Evolutionary conservation across 2,797 vertebrate species (phyloP).

Genomic region (Pseudochromis fuscus): DNA sequence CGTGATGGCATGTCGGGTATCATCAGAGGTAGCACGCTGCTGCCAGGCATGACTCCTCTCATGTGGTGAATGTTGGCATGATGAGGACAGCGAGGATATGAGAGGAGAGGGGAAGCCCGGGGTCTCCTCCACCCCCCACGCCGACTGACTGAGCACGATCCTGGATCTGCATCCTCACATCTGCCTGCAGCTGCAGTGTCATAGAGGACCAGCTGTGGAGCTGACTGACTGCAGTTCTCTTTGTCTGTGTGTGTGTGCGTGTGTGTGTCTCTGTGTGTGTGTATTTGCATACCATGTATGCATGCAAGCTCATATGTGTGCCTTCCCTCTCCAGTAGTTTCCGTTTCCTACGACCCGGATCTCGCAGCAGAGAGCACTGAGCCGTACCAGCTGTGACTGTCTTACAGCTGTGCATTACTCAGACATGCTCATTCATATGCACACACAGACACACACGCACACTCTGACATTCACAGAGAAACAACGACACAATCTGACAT

Average conservation of each 20-base stretch:
- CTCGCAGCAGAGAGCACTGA: constrained; percentile 43
- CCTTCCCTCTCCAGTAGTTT: neutral
- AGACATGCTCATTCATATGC: constrained; percentile 22
- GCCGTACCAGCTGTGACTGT: constrained; percentile 45
- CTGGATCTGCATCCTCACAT: constrained; percentile 18
- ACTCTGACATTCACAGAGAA: neutral
- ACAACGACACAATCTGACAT: neutral
- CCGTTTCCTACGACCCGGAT: constrained; percentile 41
- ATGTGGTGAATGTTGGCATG: constrained; percentile 53
- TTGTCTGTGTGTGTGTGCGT: constrained; percentile 2
- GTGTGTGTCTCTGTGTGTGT: neutral
- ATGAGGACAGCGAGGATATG: constrained; percentile 30
- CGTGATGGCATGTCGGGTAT: constrained; percentile 37
- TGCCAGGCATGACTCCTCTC: constrained; percentile 56
- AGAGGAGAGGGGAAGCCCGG: constrained; percentile 45
- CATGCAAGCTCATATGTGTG: neutral
- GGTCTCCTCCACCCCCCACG: constrained; percentile 27
- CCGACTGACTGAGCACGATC: constrained; percentile 20
- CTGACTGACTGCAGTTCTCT: constrained; percentile 8
- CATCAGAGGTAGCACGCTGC: constrained; percentile 42
- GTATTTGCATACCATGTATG: constrained; percentile 11
- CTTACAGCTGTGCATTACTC: constrained; percentile 55
- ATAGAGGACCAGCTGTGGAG: constrained; percentile 45
- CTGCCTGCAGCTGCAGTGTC: constrained; percentile 32
- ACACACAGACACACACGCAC: constrained; percentile 8